Evolutionary conservation across 2,888 invertebrate genomes (phyloP).

Genomic region (Lathronympha strigana): DNA sequence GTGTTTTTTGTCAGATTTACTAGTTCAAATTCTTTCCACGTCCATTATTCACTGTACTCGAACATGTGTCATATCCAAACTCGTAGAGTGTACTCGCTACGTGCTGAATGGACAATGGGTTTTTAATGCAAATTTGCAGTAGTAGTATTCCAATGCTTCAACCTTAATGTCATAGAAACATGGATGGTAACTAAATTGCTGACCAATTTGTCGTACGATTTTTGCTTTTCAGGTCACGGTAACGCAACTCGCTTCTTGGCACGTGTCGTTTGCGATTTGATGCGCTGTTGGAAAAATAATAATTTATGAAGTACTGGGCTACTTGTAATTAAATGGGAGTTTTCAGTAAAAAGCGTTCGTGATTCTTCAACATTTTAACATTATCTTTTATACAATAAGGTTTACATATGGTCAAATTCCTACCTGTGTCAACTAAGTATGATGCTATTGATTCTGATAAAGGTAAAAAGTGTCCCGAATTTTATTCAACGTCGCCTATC

Average conservation of each 20-base stretch:
- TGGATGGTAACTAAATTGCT: slow-evolving; percentile 53
- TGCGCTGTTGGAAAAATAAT: neutral
- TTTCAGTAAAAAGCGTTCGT: neutral
- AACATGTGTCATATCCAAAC: slow-evolving; percentile 80
- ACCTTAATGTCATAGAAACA: slow-evolving; percentile 50
- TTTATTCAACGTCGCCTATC: neutral
- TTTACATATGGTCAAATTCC: neutral
- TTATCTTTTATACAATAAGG: neutral
- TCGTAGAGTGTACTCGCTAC: slow-evolving; percentile 58
- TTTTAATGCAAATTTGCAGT: slow-evolving; percentile 71
- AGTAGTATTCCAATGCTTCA: slow-evolving; percentile 59
- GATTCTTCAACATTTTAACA: too few species aligned
- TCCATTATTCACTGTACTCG: slow-evolving; percentile 54
- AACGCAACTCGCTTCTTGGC: slow-evolving; percentile 47
- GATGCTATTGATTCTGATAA: neutral
- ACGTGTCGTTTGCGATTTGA: slow-evolving; percentile 49
- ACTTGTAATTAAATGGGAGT: neutral
- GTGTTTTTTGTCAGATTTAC: slow-evolving; percentile 50
- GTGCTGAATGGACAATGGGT: slow-evolving; percentile 71
- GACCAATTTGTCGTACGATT: slow-evolving; percentile 57
- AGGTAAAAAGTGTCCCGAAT: neutral
- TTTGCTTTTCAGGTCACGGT: slow-evolving; percentile 66
- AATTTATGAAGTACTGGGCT: neutral
- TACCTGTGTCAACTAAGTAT: neutral
- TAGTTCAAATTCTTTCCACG: slow-evolving; percentile 61